Percentiles rank a stretch among this genome's conserved stretches.
Evolutionary conservation across 2,888 invertebrate genomes (phyloP).

Genomic region (Druceiella hillmani): DNA sequence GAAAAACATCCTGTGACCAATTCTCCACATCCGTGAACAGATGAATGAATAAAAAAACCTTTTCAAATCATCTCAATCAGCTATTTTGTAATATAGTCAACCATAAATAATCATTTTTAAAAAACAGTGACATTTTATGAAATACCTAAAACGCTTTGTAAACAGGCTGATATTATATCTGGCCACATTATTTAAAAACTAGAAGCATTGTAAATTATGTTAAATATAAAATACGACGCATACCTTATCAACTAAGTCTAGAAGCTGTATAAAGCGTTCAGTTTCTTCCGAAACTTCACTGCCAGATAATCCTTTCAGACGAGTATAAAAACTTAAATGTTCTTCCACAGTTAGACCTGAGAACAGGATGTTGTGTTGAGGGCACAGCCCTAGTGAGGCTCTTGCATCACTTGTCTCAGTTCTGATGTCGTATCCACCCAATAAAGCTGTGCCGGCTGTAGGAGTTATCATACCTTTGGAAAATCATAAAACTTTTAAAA

Average conservation of each 20-base stretch:
- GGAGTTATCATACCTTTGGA: conserved; percentile 67
- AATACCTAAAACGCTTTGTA: too few relatives aligned
- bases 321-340: conserved; percentile 78
- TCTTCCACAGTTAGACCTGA: conserved; percentile 79
- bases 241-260: conserved; percentile 64
- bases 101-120: too few relatives aligned
- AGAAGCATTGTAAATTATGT: too few relatives aligned
- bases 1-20: too few relatives aligned
- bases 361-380: conserved; percentile 83
- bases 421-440: conserved; percentile 69
- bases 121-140: too few relatives aligned
- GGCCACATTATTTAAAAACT: too few relatives aligned
- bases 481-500: too few relatives aligned
- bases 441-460: conserved; percentile 63
- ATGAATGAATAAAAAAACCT: too few relatives aligned
- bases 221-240: neutral
- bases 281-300: conserved; percentile 56
- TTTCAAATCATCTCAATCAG: too few relatives aligned
- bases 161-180: too few relatives aligned
- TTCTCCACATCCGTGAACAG: too few relatives aligned
- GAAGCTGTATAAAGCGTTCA: conserved; percentile 57
- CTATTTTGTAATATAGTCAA: too few relatives aligned
- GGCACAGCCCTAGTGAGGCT: conserved; percentile 74
- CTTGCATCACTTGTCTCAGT: conserved; percentile 63
- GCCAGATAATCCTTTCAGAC: conserved; percentile 59